Conservation (phyloP, 2,888 invertebrate species). For the Drosophila neonasuta region DNA sequence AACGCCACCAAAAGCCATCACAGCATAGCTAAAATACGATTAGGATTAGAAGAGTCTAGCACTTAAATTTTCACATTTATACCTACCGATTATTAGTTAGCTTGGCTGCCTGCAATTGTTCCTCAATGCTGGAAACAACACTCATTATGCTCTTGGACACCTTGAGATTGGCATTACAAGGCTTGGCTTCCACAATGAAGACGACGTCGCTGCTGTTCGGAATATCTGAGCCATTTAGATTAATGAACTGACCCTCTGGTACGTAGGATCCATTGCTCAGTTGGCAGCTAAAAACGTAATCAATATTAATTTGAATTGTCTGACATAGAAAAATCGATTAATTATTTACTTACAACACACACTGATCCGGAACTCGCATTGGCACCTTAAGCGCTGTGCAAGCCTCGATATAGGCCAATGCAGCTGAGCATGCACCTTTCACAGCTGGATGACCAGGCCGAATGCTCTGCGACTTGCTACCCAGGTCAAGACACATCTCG, state of each 20-base stretch:
- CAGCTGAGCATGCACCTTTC: slow-evolving; percentile 87
- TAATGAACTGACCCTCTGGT: slow-evolving; percentile 89
- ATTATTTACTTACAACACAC: slow-evolving; percentile 86
- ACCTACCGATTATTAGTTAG: slow-evolving; percentile 87
- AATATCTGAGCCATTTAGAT: slow-evolving; percentile 84
- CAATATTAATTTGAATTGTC: background rate
- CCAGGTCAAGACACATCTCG: slow-evolving; percentile 85
- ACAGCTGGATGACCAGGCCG: slow-evolving; percentile 76
- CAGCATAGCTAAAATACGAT: slow-evolving; percentile 86
- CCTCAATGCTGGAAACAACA: slow-evolving; percentile 86
- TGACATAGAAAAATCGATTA: no score
- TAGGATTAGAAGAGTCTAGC: background rate
- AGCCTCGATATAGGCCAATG: slow-evolving; percentile 90
- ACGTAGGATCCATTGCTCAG: slow-evolving; percentile 87
- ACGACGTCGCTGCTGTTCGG: slow-evolving; percentile 91
- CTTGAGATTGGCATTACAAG: slow-evolving; percentile 89
- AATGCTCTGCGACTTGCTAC: slow-evolving; percentile 78
- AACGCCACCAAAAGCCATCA: slow-evolving; percentile 91
- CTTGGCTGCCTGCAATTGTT: slow-evolving; percentile 86
- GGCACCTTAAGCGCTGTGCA: slow-evolving; percentile 90
- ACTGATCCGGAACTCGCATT: slow-evolving; percentile 90
- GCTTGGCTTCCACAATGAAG: slow-evolving; percentile 93
- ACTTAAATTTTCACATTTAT: no score
- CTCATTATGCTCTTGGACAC: slow-evolving; percentile 87
- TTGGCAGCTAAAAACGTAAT: slow-evolving; percentile 85